Base-by-base conservation (phyloP, 1,140 invertebrate species). In the Sitodiplosis mosellana region DNA sequence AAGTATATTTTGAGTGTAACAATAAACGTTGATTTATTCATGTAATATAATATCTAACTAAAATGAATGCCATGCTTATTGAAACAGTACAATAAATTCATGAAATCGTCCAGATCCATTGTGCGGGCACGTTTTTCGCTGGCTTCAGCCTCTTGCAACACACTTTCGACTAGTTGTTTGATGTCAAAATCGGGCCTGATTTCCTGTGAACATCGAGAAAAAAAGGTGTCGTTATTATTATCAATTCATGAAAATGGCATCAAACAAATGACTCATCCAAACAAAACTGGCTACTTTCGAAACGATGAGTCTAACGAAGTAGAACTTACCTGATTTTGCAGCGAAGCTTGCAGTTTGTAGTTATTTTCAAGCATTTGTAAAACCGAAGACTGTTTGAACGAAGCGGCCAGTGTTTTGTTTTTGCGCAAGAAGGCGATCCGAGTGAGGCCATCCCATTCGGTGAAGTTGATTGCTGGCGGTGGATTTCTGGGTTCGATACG, bases 31-130 rank as follows among this genome's bases (percentile, higher is more conserved):
- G n/a, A n/a, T 27, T 27, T 27, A 27, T 27, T 27, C 27, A 27
- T 27, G 10, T 27, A 27, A 38, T 7, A 38, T 2, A 12, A 7
- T 4, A n/a, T 38, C 18, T 21, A 83, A 37, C 75, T 69, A 72
- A 96, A 95, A 74, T 95, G 88, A 61, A 96, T 82, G 56, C 87
- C 89, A 65, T 82, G 78, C 47, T 72, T 74, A 65, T 95, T 95
- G 57, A 95, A 94, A 43, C 76, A 79, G 66, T 87, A 77, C 54
- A 95, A 69, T 46, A 93, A 67, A 47, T 73, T 71, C 58, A 97
- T 81, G 68, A 99, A 98, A 60, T 99, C 92, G 70, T 98, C 93
- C 53, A 91, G 82, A 57, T 95, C 90, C 91, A 99, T 91, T 2
- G 77, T 82, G 60, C 94, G 74, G 1, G 95, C 87, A 61, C 95